Evolutionary conservation across 2,113 vertebrate genomes (phyloP).

Genomic region (Xiphophorus maculatus): DNA sequence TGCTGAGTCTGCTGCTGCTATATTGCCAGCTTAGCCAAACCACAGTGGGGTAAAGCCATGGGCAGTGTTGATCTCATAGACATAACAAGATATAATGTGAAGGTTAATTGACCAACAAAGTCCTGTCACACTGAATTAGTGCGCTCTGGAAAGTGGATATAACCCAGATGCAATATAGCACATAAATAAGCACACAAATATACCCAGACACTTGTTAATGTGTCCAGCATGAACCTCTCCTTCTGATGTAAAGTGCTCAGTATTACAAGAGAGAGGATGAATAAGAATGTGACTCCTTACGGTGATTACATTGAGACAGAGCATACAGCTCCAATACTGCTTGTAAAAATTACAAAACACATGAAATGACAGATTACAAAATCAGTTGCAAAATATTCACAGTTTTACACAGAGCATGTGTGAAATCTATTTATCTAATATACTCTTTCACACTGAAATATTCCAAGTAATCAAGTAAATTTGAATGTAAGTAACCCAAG

Average conservation of each 20-base stretch:
- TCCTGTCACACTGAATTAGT: constrained; percentile 75
- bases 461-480: too few species aligned
- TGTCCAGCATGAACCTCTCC: constrained; percentile 19
- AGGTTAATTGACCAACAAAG: constrained; percentile 80
- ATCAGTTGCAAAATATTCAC: background rate
- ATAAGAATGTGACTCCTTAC: constrained; percentile 1
- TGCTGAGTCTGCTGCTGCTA: constrained; percentile 6
- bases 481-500: too few species aligned
- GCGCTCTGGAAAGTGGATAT: constrained; percentile 51
- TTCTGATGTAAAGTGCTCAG: constrained; percentile 16
- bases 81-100: constrained; percentile 72
- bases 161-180: constrained; percentile 58
- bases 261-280: constrained; percentile 3
- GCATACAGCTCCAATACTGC: background rate
- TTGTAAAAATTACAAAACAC: background rate
- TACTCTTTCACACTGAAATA: too few species aligned
- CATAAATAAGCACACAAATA: constrained; percentile 11
- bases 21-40: constrained; percentile 42
- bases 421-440: too few species aligned
- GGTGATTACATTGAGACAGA: constrained; percentile 12
- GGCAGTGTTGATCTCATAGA: constrained; percentile 45
- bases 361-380: background rate
- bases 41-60: constrained; percentile 38
- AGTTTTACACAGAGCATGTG: too few species aligned
- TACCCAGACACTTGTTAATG: constrained; percentile 23